Evolutionary conservation across 2,888 invertebrate genomes (phyloP), one percentile per base, ranked within the genome.

Genomic region (Allolobophora icterica): DNA sequence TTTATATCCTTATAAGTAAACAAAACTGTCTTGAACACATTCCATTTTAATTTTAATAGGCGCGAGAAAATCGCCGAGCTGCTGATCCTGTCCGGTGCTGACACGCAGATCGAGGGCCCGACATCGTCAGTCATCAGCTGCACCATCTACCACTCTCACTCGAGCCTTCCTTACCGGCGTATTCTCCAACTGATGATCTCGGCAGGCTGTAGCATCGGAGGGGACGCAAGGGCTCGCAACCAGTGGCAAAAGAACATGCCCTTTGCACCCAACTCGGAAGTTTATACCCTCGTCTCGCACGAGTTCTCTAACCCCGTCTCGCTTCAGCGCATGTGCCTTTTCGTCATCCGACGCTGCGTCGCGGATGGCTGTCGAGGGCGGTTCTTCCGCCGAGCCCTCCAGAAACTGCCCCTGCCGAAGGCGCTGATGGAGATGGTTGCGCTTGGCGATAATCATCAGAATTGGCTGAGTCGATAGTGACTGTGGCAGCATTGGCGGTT

Each of bases 251-350:
- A 19, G 35, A 38, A 35, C n/a, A 15, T 19, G 8, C 17, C 87
- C 3, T 34, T 87, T 15, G 19, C 87, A 8, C 35, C 87, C 87
- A 87, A 35, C 87, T 87, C 87, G 4, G 87, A 87, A 24, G 35
- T 87, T 2, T 87, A 35, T 11, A 35, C 34, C 87, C 34, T 87
- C 34, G 8, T 87, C 21, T 5, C 35, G 1, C 38, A 87, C 38
- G 87, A 87, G 19, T 38, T 87, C 38, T 34, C 87, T 11, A 87
- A 87, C 34, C 87, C 87, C 4, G 38, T 87, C 35, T 35, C 87
- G 35, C 87, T 87, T 87, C 87, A 87, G 87, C 87, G 87, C 87
- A 34, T 34, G 87, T 87, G 87, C 87, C 87, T 87, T 87, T 87
- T 87, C 11, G 87, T 38, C 34, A 87, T 87, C 19, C 87, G 87